Evolutionary conservation across 1,140 invertebrate species (phyloP).

Genomic region (Drosophila santomea): DNA sequence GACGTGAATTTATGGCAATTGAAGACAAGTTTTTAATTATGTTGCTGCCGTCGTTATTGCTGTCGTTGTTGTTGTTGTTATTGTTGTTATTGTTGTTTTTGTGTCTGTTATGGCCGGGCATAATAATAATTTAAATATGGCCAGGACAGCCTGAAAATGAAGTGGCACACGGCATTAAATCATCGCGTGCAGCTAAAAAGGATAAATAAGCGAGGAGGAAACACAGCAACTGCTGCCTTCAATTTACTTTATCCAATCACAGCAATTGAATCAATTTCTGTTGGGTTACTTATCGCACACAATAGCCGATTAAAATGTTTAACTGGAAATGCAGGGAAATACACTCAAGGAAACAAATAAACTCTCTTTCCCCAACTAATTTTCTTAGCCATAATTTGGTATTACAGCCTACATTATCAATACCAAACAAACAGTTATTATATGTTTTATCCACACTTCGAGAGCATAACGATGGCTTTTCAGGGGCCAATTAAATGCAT

Average conservation of each 20-base stretch:
- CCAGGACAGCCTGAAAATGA: slow-evolving; percentile 62
- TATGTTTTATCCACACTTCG: background rate
- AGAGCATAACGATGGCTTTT: background rate
- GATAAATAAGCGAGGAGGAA: slow-evolving; percentile 58
- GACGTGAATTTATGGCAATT: slow-evolving; percentile 82
- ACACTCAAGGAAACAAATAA: background rate
- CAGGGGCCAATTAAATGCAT: slow-evolving; percentile 5
- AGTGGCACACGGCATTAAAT: slow-evolving; percentile 79
- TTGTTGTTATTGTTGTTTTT: slow-evolving; percentile 31
- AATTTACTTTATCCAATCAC: slow-evolving; percentile 51
- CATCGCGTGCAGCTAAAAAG: slow-evolving; percentile 79
- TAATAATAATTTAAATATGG: slow-evolving; percentile 80
- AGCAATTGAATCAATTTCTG: slow-evolving; percentile 29
- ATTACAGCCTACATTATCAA: no score
- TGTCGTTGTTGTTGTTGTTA: background rate
- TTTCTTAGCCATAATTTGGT: no score
- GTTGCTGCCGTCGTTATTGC: slow-evolving; percentile 45
- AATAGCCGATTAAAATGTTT: slow-evolving; percentile 32
- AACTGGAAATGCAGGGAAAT: background rate
- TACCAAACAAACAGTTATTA: no score
- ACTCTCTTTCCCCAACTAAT: no score
- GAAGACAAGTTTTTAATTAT: slow-evolving; percentile 84
- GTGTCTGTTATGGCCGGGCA: slow-evolving; percentile 57
- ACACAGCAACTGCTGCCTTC: slow-evolving; percentile 21
- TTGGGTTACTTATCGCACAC: slow-evolving; percentile 33